phyloP scores from a whole-genome alignment of 2,797 vertebrate species.

The Diplodus puntazzo region DNA sequence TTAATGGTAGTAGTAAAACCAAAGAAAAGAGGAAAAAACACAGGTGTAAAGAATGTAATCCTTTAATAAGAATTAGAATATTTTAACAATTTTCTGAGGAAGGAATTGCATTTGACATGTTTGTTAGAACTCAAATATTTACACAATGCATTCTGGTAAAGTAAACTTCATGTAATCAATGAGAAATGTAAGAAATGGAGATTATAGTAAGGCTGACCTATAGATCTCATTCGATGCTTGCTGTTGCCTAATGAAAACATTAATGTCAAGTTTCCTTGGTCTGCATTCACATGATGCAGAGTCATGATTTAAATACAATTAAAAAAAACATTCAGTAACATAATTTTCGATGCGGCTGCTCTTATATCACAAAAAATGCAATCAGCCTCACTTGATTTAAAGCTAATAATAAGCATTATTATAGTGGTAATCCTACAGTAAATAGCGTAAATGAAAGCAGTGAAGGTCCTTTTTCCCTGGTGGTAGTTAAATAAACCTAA shows the following conservation, averaged over 20 bases:
- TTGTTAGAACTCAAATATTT: too few species aligned
- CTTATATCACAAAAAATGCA: neutral
- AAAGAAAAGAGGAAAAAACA: neutral
- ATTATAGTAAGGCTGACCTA: neutral
- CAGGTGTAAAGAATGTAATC: neutral
- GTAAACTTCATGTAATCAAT: neutral
- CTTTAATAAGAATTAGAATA: neutral
- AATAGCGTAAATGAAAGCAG: conserved; percentile 33
- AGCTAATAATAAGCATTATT: conserved; percentile 29
- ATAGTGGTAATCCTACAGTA: conserved; percentile 33
- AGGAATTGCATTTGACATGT: neutral
- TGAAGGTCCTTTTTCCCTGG: conserved; percentile 36
- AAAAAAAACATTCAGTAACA: neutral
- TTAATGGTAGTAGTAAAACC: neutral
- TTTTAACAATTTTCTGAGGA: neutral
- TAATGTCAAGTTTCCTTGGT: conserved; percentile 4
- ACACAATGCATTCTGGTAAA: too few species aligned
- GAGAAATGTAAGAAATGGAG: neutral
- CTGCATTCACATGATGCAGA: neutral
- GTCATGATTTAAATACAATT: neutral
- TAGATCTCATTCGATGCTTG: conserved; percentile 11
- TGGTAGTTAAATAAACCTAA: conserved; percentile 61
- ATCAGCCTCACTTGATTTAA: conserved; percentile 10
- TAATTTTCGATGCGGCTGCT: neutral
- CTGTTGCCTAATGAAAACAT: conserved; percentile 1